Base-by-base conservation (phyloP, 2,888 invertebrate species). In the Oscheius sp. region DNA sequence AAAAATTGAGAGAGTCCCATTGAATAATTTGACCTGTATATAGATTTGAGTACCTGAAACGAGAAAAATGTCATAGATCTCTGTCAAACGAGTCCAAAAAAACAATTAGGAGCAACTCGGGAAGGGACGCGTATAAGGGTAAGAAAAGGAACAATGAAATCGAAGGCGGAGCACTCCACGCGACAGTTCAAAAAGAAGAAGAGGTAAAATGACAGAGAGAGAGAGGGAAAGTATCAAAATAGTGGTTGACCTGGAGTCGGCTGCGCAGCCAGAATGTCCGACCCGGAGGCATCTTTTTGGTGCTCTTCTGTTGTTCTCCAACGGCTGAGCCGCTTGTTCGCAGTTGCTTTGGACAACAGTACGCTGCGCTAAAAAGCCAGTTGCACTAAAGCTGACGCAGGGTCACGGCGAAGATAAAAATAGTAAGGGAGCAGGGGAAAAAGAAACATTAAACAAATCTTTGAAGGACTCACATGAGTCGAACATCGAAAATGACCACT, bases 301-400 rank as follows among this genome's bases (percentile, higher is more conserved):
- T 29, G 68, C 42, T 42, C 42, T 33, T 68, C 53, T 68, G 68
- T 68, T 68, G 68, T 68, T 53, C 68, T 42, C 42, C 42, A 42
- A 13, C 37, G 68, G 68, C 68, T 68, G 68, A 68, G 68, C 68
- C 53, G 68, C 68, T 68, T 68, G 53, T 68, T 68, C 68, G 68
- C 55, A 55, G 68, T 68, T 68, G 68, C 68, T 68, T 53, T 33
- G 68, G 68, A 55, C 68, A 53, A 68, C 55, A 68, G 55, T 68
- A 63, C 63, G 47, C 13, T 11, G 13, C 35, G 37, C 7, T 11
- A 33, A 58, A 50, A 60, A 60, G 33, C 60, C 37, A 60, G 60
- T 60, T 60, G 60, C 60, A 11, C 35, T 35, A 33, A 60, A 35
- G 60, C 33, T n/a, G 37, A 60, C 33, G 3, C 35, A 42, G 33